Conservation (phyloP, 30 jellyfish, hydroid and myxozoan genomes). For the Phacellophora camtschatica region DNA sequence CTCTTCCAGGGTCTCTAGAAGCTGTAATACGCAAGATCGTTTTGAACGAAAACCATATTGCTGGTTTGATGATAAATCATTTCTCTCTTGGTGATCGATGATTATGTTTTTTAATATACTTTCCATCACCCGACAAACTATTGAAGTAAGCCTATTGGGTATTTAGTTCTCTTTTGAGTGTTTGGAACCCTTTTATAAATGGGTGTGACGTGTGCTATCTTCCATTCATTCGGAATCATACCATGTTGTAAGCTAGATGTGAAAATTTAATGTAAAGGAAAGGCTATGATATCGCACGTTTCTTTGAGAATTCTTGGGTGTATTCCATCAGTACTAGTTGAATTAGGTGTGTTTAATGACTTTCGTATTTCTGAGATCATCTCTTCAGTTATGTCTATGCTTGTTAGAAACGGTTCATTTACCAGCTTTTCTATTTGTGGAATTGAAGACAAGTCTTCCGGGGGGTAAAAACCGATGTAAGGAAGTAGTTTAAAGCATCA, state of each 20-base stretch:
- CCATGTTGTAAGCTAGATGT: slow-evolving; percentile 19
- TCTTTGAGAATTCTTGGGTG: neutral
- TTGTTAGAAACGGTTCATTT: neutral
- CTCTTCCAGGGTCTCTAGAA: neutral
- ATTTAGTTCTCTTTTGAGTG: neutral
- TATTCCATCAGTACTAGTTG: too few species aligned
- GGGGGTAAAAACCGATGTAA: neutral
- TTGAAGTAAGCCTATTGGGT: neutral
- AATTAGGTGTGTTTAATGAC: neutral
- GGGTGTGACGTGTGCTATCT: slow-evolving; percentile 13
- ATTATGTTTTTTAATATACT: neutral
- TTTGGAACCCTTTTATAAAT: neutral
- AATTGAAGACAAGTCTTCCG: neutral
- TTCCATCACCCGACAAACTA: too few species aligned
- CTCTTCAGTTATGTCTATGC: neutral
- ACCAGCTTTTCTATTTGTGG: neutral
- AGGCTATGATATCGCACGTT: neutral
- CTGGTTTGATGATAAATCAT: neutral
- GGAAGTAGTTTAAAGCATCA: neutral
- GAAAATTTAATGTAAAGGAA: neutral
- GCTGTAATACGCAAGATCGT: slow-evolving; percentile 25
- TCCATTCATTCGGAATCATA: slow-evolving; percentile 32
- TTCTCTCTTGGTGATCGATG: neutral
- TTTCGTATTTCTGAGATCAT: neutral
- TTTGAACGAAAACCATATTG: slow-evolving; percentile 2